Evolutionary conservation across 2,888 invertebrate genomes (phyloP).

Genomic region (Clivina fossor): DNA sequence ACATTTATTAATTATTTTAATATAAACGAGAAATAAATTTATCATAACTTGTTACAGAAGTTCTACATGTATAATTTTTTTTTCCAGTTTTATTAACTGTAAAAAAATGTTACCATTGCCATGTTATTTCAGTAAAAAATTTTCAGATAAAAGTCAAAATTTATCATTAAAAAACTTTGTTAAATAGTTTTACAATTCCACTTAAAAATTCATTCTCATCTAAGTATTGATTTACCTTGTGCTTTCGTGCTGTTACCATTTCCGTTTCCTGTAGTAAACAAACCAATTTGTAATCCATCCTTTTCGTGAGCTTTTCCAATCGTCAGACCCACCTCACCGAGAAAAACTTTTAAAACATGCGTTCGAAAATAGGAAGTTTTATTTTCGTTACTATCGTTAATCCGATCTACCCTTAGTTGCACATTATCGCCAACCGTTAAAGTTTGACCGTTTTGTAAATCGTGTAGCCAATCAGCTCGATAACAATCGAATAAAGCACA

Average conservation of each 20-base stretch:
- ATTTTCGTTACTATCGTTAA: slow-evolving; percentile 36
- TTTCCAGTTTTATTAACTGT: background rate
- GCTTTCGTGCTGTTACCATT: slow-evolving; percentile 49
- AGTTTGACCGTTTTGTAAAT: slow-evolving; percentile 11
- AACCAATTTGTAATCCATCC: slow-evolving; percentile 54
- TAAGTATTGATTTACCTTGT: slow-evolving; percentile 32
- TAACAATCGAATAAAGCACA: background rate
- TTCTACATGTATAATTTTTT: background rate
- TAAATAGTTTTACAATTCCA: too few species aligned
- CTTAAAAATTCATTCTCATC: too few species aligned
- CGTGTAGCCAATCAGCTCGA: slow-evolving; percentile 10
- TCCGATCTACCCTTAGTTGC: slow-evolving; percentile 44
- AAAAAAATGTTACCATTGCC: background rate
- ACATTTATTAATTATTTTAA: too few species aligned
- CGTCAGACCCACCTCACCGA: slow-evolving; percentile 58
- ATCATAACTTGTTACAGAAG: too few species aligned
- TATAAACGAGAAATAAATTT: too few species aligned
- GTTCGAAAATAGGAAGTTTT: slow-evolving; percentile 55
- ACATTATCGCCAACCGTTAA: slow-evolving; percentile 42
- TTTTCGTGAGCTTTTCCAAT: slow-evolving; percentile 55
- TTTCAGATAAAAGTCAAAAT: background rate
- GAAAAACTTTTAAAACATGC: slow-evolving; percentile 59
- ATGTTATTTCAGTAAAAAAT: background rate
- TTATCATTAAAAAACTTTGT: background rate
- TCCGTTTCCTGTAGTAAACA: slow-evolving; percentile 44